Evolutionary conservation across 1,140 invertebrate genomes (phyloP), one percentile per base, ranked within the genome.

Genomic region (Notospermus geniculatus): DNA sequence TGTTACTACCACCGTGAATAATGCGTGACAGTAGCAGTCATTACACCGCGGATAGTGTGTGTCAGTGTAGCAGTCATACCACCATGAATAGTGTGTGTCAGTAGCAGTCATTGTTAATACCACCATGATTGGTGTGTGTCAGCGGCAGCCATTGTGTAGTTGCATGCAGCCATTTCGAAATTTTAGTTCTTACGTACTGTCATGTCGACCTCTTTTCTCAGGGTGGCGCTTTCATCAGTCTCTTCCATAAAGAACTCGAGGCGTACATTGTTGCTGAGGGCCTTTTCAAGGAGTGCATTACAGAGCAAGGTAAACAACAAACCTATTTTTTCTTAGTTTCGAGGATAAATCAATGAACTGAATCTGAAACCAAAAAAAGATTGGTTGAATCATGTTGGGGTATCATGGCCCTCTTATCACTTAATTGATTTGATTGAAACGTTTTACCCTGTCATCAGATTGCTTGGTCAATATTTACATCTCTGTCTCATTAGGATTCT

Each of bases 241-340:
- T 82, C 4, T 80, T 80, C 60, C 80, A 82, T 64, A 82, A 82
- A 67, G 80, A 82, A 57, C 55, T 82, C 5, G 80, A 82, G 57
- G 80, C 79, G 1, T 80, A 80, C 61, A 64, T 82, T 22, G 78
- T 79, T 17, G 78, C 77, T 2, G 80, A 82, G 60, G 80, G 80
- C 4, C 63, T 82, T 23, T 80, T 80, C 75, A 78, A 78, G 67
- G 80, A 80, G 29, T 72, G 71, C n/a, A 69, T 80, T 30, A 79
- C 74, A 19, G 79, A 80, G 69, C 77, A 81, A 70, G 78, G 80
- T 82, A 57, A 41, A 30, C 54, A n/a, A 52, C 58, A 60, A 1
- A 53, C 19, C 13, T 53, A 15, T 45, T 19, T 2, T 29, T 15
- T 17, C 2, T 53, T 28, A 19, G n/a, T 30, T n/a, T 39, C 2